Conservation (phyloP, 2,113 vertebrate species). For the Myodes glareolus region DNA sequence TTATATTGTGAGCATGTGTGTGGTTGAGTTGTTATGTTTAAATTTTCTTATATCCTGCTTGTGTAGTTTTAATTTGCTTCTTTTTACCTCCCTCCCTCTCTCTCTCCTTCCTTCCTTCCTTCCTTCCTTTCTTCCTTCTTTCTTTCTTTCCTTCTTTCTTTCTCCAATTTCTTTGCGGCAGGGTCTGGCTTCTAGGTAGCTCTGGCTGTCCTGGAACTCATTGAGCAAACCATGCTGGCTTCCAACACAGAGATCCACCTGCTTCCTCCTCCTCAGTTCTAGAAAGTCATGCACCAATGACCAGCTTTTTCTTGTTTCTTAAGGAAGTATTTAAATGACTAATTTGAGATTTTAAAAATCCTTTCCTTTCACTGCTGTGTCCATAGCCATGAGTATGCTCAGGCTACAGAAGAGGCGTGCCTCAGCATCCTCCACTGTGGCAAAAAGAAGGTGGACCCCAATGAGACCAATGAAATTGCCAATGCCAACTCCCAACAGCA, state of each 20-base stretch:
- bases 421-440: too few relatives aligned
- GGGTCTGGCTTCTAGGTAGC: background rate
- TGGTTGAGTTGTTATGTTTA: background rate
- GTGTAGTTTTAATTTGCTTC: background rate
- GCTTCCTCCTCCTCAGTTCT: background rate
- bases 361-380: too few relatives aligned
- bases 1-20: background rate
- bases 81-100: too few relatives aligned
- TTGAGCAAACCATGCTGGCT: background rate
- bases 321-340: constrained; percentile 3
- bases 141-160: background rate
- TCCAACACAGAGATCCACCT: background rate
- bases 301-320: background rate
- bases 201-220: background rate
- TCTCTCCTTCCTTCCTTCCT: too few relatives aligned
- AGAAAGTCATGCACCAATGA: background rate
- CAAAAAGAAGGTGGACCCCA: too few relatives aligned
- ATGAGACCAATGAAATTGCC: too few relatives aligned
- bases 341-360: background rate
- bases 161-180: background rate
- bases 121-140: too few relatives aligned
- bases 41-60: background rate
- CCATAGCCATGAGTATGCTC: too few relatives aligned
- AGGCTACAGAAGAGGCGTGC: too few relatives aligned
- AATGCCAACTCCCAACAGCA: too few relatives aligned